Conservation (phyloP, 1,140 invertebrate genomes). For the Drosophila sulfurigaster region DNA sequence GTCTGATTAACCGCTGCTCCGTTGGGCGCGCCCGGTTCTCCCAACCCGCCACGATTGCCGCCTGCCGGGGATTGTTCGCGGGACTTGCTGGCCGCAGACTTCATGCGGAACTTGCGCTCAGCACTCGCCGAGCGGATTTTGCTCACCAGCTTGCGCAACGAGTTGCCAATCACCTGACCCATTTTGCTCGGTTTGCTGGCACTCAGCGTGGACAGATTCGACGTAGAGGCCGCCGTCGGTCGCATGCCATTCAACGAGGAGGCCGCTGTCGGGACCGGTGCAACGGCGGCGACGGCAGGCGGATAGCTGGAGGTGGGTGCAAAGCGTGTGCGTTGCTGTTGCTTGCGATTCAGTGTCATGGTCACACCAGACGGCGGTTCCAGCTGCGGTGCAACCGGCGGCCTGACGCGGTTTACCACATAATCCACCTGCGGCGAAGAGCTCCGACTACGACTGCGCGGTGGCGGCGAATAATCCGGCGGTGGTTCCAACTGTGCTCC, state of each 20-base stretch:
- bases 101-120: constrained; percentile 89
- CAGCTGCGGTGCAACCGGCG: constrained; percentile 30
- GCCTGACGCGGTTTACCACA: constrained; percentile 17
- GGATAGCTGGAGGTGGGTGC: constrained; percentile 86
- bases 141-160: constrained; percentile 91
- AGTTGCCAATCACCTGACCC: constrained; percentile 88
- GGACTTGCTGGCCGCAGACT: constrained; percentile 80
- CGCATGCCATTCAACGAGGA: constrained; percentile 71
- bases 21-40: no score
- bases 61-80: constrained; percentile 85
- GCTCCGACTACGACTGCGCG: constrained; percentile 85
- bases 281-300: constrained; percentile 81
- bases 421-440: constrained; percentile 84
- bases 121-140: constrained; percentile 91
- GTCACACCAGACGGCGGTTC: constrained; percentile 37
- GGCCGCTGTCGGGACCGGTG: constrained; percentile 13
- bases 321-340: constrained; percentile 89
- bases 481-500: constrained; percentile 86
- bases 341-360: constrained; percentile 86
- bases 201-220: constrained; percentile 69
- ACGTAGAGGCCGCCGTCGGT: constrained; percentile 69
- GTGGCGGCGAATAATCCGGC: constrained; percentile 89
- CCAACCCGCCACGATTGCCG: constrained; percentile 31
- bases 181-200: constrained; percentile 80
- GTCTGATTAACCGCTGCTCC: no score